Conservation (phyloP, 2,888 invertebrate genomes). For the Synergus japonicus region DNA sequence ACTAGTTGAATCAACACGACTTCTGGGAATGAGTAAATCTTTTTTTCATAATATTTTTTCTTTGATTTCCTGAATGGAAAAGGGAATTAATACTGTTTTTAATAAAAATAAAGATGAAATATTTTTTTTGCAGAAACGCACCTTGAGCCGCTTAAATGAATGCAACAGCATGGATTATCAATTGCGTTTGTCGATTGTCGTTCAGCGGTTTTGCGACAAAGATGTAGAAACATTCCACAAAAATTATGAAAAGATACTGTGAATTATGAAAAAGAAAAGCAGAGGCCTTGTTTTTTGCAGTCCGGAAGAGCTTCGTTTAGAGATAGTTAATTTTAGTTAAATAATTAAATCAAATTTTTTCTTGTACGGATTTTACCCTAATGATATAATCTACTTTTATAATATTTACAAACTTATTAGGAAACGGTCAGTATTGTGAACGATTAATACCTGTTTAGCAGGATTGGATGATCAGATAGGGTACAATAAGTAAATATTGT, state of each 20-base stretch:
- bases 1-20: conserved; percentile 3
- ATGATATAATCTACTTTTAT: conserved; percentile 8
- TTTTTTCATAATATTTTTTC: background rate
- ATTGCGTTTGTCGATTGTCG: background rate
- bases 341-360: background rate
- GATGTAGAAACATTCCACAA: conserved; percentile 4
- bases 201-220: background rate
- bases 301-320: background rate
- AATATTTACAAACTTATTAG: conserved; percentile 20
- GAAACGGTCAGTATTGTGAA: conserved; percentile 6
- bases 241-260: background rate
- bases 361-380: background rate
- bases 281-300: conserved; percentile 6
- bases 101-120: background rate
- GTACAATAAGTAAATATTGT: background rate
- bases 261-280: background rate
- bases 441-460: background rate
- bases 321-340: background rate
- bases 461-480: background rate
- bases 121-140: conserved; percentile 11
- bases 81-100: too few species aligned
- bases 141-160: conserved; percentile 34
- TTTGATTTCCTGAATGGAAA: background rate
- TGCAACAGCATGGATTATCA: conserved; percentile 18
- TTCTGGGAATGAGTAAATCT: background rate